Conservation (phyloP, 2,888 invertebrate species). For the Lasioglossum lativentre region DNA sequence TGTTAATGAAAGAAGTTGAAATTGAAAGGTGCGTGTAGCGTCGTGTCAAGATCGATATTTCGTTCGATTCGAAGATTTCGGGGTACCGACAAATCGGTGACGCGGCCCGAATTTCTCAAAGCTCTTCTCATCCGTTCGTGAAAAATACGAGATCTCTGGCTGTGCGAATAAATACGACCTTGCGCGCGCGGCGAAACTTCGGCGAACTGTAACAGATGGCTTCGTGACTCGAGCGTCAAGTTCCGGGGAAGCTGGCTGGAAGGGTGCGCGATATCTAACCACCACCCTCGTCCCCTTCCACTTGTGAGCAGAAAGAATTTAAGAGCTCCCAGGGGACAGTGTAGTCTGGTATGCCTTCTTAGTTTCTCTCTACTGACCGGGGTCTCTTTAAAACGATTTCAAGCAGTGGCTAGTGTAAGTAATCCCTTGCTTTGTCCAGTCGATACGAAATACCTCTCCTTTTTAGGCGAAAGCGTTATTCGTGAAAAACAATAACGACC, state of each 20-base stretch:
- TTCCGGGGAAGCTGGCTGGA: conserved; percentile 41
- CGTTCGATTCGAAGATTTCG: background rate
- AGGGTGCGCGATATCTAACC: conserved; percentile 55
- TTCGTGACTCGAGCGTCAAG: conserved; percentile 70
- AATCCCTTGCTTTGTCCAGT: conserved; percentile 39
- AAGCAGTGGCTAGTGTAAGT: conserved; percentile 30
- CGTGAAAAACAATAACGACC: no score
- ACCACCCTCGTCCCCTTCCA: conserved; percentile 7
- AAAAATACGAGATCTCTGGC: conserved; percentile 55
- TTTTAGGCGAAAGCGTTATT: conserved; percentile 1
- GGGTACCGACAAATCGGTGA: conserved; percentile 18
- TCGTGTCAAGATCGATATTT: background rate
- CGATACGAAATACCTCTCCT: conserved; percentile 9
- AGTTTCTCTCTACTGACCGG: conserved; percentile 36
- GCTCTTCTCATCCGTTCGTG: conserved; percentile 24
- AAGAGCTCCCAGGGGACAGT: conserved; percentile 56
- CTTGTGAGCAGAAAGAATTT: conserved; percentile 60
- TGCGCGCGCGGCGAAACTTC: conserved; percentile 59
- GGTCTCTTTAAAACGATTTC: conserved; percentile 47
- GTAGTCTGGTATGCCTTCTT: conserved; percentile 16
- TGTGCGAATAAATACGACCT: conserved; percentile 71
- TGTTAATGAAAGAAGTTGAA: background rate
- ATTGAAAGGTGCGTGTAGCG: background rate
- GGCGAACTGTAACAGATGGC: conserved; percentile 75
- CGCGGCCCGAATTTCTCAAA: conserved; percentile 29